Percentiles rank a stretch among this genome's conserved stretches.
These are phyloP conservation scores for Cataglyphis altisquamis DNA, from an alignment of 2,888 invertebrate genomes.

Conservation along the genomic window DNA sequence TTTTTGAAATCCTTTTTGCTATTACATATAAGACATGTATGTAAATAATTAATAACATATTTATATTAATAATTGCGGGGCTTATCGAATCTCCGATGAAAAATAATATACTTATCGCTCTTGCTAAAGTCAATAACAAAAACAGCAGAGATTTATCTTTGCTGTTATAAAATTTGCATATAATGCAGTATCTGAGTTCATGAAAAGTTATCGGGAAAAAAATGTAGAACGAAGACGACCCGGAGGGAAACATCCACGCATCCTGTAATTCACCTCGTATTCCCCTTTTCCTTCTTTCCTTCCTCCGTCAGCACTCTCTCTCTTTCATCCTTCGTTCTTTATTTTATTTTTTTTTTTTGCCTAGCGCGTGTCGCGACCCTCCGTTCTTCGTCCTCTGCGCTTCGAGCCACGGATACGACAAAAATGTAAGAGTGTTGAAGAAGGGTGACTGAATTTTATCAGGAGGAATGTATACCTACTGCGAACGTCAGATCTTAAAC, in stretches of 20 bases:
- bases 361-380: background rate
- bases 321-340: background rate
- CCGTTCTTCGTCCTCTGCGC: background rate
- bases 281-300: background rate
- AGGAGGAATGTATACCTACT: conserved; percentile 17
- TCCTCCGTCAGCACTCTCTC: conserved; percentile 15
- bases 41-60: background rate
- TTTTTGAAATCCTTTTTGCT: background rate
- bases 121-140: background rate
- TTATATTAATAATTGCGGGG: background rate
- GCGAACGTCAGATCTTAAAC: conserved; percentile 49
- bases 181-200: conserved; percentile 7
- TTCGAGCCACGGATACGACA: background rate
- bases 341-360: conserved; percentile 14
- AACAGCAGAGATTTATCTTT: background rate
- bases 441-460: conserved; percentile 43
- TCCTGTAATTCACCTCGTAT: conserved; percentile 41
- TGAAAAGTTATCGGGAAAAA: conserved; percentile 30
- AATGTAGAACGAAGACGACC: conserved; percentile 6
- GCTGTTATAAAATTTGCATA: background rate
- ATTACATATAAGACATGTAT: background rate
- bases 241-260: conserved; percentile 32
- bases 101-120: background rate
- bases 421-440: conserved; percentile 29
- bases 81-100: background rate